Conservation (phyloP, 2,888 invertebrate genomes). For the Harpalus rufipes region DNA sequence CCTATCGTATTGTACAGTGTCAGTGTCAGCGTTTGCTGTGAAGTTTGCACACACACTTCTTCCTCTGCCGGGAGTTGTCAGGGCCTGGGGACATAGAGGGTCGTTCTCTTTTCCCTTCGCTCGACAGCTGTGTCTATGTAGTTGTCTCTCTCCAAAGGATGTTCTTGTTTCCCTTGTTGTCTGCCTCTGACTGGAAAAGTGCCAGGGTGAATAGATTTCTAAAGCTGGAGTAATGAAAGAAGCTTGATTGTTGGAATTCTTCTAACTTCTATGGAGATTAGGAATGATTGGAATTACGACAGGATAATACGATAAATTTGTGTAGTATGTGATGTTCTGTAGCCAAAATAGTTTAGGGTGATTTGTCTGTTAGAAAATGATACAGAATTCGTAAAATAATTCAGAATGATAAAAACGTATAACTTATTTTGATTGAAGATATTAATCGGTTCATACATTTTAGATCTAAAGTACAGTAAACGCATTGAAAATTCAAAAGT, state of each 20-base stretch:
- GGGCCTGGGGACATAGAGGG: background rate
- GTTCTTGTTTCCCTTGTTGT: background rate
- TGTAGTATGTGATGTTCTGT: no score
- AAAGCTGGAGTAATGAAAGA: background rate
- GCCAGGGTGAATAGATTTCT: background rate
- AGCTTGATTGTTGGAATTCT: background rate
- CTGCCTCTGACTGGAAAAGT: background rate
- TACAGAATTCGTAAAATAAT: no score
- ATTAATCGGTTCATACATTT: no score
- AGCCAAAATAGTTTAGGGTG: no score
- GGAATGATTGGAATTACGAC: background rate
- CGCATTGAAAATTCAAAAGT: no score
- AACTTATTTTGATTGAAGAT: no score
- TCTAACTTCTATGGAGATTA: background rate
- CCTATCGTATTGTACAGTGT: background rate
- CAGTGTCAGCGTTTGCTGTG: background rate
- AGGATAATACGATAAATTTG: background rate
- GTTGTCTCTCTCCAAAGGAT: background rate
- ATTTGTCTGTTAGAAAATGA: no score
- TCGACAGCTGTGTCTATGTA: background rate
- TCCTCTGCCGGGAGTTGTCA: background rate
- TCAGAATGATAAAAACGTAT: no score
- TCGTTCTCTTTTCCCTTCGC: background rate
- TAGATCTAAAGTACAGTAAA: no score
- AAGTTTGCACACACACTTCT: background rate